Evolutionary conservation across 2,888 invertebrate species (phyloP).

Genomic region (Trissoscelio sp.): DNA sequence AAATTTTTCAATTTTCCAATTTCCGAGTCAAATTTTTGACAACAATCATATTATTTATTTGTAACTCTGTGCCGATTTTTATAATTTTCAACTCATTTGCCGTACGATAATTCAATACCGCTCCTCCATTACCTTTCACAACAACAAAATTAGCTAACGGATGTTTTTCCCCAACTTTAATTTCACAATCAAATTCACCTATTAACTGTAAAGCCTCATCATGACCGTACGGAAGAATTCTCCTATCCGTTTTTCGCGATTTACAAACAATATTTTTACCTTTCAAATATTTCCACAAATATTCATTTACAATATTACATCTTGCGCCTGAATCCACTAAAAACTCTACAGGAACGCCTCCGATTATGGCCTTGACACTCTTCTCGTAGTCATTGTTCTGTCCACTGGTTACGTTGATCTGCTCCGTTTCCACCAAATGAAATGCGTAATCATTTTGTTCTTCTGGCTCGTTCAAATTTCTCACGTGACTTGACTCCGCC

Average conservation of each 20-base stretch:
- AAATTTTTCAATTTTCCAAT: constrained; percentile 75
- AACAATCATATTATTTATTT: background rate
- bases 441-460: constrained; percentile 44
- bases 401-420: background rate
- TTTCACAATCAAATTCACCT: constrained; percentile 70
- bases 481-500: background rate
- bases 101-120: constrained; percentile 68
- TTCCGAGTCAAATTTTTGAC: background rate
- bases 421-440: background rate
- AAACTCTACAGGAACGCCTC: constrained; percentile 66
- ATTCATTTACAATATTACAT: constrained; percentile 68
- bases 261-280: constrained; percentile 28
- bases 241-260: constrained; percentile 58
- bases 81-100: constrained; percentile 64
- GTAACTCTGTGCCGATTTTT: constrained; percentile 64
- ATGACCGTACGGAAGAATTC: constrained; percentile 68
- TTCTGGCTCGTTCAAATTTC: background rate
- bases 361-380: constrained; percentile 8
- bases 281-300: constrained; percentile 67
- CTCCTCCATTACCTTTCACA: constrained; percentile 14
- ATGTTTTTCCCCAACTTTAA: constrained; percentile 42
- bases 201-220: constrained; percentile 60
- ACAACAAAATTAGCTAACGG: constrained; percentile 63
- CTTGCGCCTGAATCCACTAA: constrained; percentile 65
- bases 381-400: constrained; percentile 6